These are phyloP conservation scores for Plemyria rubiginata DNA, from an alignment of 2,888 invertebrate species.

Conservation along the genomic window DNA sequence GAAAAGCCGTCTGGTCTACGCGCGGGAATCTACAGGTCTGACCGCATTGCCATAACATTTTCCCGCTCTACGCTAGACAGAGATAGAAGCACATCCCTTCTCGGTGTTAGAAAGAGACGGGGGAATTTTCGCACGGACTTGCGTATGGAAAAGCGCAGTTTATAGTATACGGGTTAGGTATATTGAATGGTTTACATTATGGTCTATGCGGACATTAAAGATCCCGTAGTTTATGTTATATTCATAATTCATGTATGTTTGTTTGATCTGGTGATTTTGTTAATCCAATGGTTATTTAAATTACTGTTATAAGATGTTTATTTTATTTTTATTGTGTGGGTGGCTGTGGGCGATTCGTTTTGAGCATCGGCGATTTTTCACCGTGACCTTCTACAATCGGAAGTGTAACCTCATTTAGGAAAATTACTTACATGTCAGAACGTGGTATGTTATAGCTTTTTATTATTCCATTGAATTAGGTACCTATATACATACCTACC, in stretches of 20 bases:
- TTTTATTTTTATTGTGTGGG: slow-evolving; percentile 22
- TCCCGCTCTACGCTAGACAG: slow-evolving; percentile 64
- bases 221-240: slow-evolving; percentile 48
- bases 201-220: slow-evolving; percentile 48
- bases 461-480: no score
- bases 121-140: slow-evolving; percentile 43
- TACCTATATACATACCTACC: no score
- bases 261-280: slow-evolving; percentile 30
- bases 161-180: slow-evolving; percentile 24
- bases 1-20: slow-evolving; percentile 61
- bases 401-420: slow-evolving; percentile 4
- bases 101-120: slow-evolving; percentile 50
- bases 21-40: slow-evolving; percentile 80
- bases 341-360: slow-evolving; percentile 5
- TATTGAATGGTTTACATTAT: slow-evolving; percentile 15
- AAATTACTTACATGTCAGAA: neutral
- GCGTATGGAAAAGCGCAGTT: slow-evolving; percentile 57
- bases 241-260: slow-evolving; percentile 49
- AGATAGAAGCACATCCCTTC: slow-evolving; percentile 43
- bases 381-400: slow-evolving; percentile 1
- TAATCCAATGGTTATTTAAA: slow-evolving; percentile 29
- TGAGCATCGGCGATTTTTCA: neutral
- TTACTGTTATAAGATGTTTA: slow-evolving; percentile 19
- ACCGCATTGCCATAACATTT: slow-evolving; percentile 63
- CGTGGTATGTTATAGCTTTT: no score